Base-by-base conservation (phyloP, 2,888 invertebrate genomes). In the Nephrotoma appendiculata region DNA sequence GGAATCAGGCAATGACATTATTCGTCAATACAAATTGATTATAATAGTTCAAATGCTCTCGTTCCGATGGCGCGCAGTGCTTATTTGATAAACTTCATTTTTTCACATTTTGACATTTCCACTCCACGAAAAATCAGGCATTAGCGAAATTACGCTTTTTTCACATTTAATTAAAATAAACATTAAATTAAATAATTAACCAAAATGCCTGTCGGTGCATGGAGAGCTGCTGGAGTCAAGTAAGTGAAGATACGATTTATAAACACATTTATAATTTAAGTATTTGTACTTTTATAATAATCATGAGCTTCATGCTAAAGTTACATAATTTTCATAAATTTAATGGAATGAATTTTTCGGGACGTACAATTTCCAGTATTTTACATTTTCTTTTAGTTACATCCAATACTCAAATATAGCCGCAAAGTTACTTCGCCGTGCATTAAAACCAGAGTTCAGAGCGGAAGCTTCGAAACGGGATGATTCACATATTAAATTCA, bases 391-490 rank as follows among this genome's bases (percentile, higher is more conserved):
- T 41, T 92, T 92, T 91, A 99, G 98, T 93, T 99, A 99, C 93
- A 96, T 99, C 92, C 97, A 97, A 93, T 99, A 96, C 92, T 99
- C 98, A 87, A 96, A 96, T 91, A 97, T 99, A 90, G 98, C 98
- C 90, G 98, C 98, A 41, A 94, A 94, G 90, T 92, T 96, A 86
- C 92, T 98, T 87, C 94, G 98, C 87, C 94, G 95, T 90, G 94
- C 97, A 12, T 91, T 98, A 89, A 98, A 98, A 91, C 91, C 94
- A 1, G 96, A 97, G 84, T 89, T 95, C 0, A 94, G 94, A 89
- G 92, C 92, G 41, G 97, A 96, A 42, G 97, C 97, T 45, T 89
- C 93, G 41, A 96, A 96, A 90, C 94, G 98, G 88, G 95, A 96
- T 89, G 95, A 94, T 86, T 94, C 95, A 86, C 93, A 94, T 89